Base-by-base conservation (phyloP, 2,113 vertebrate genomes). In the Rousettus leschenaultii region DNA sequence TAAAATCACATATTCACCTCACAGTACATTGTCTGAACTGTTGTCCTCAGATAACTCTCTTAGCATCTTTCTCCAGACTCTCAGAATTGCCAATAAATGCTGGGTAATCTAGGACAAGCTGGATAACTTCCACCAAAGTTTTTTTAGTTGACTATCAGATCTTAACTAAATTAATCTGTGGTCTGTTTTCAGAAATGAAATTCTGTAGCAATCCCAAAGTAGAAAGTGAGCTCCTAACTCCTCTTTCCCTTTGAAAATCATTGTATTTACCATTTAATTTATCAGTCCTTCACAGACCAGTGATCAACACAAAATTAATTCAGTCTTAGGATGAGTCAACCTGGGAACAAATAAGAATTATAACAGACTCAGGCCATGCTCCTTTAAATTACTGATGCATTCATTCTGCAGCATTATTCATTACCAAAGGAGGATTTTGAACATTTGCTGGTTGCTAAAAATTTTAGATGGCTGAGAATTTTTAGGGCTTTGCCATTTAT, bases 241-340 rank as follows among this genome's bases (percentile, higher is more conserved):
- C 45, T 51, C 24, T 66, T 79, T 95, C 55, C 59, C 86, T 96
- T 75, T 94, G 74, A 86, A 95, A 83, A 83, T 75, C 73, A 86
- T 83, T 96, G 51, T 97, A 48, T 89, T 91, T 95, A 61, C 74
- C 86, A 4, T 75, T 96, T 96, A 94, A 97, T 96, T 97, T 97
- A 96, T 96, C 95, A 95, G 93, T 16, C n/a, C 55, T 96, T 95
- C 91, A 86, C 63, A 94, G 74, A 43, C 92, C 89, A 66, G 48
- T 96, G 75, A 86, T 91, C 86, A 92, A 92, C 90, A 85, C 53
- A 12, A 93, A 97, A 97, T 95, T 61, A 97, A 95, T 95, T 86
- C 70, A 16, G n/a, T 93, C 78, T 93, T n/a, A 40, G 59, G 66
- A 83, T 75, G 51, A 38, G 24, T 79, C 74, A 82, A 59, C 28